Evolutionary conservation across 2,113 vertebrate genomes (phyloP).

Genomic region (Notechis scutatus): DNA sequence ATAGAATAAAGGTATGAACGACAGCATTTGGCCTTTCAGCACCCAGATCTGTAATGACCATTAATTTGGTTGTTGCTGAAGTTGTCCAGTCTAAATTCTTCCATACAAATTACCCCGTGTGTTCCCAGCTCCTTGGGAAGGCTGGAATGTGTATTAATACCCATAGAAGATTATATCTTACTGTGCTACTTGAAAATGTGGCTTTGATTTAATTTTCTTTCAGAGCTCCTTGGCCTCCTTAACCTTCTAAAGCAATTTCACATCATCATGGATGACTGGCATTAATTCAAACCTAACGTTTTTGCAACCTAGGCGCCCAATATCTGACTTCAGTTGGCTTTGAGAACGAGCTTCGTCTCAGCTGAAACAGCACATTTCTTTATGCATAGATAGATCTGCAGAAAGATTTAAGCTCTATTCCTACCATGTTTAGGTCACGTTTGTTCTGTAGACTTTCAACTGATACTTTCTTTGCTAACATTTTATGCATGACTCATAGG

Average conservation of each 20-base stretch:
- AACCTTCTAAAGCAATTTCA: neutral
- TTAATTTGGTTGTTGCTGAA: neutral
- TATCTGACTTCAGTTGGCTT: neutral
- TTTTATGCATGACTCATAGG: neutral
- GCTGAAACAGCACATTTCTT: neutral
- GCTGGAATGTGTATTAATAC: neutral
- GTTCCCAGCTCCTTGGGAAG: neutral
- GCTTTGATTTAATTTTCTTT: neutral
- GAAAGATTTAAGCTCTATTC: neutral
- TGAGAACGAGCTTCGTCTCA: neutral
- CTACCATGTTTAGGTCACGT: neutral
- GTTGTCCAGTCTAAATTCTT: neutral
- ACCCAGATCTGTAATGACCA: neutral
- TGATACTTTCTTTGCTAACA: neutral
- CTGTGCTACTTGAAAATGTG: neutral
- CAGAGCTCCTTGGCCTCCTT: neutral
- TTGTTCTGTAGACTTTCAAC: neutral
- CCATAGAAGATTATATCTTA: neutral
- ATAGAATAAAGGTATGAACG: neutral
- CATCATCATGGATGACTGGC: neutral
- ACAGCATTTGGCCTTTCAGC: neutral
- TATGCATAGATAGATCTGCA: neutral
- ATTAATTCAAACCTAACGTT: neutral
- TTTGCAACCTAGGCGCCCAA: neutral
- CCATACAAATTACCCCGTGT: neutral